Percentiles rank a stretch among this genome's conserved stretches.
Conservation (phyloP, 1,140 invertebrate genomes). For the Dinoponera quadriceps region DNA sequence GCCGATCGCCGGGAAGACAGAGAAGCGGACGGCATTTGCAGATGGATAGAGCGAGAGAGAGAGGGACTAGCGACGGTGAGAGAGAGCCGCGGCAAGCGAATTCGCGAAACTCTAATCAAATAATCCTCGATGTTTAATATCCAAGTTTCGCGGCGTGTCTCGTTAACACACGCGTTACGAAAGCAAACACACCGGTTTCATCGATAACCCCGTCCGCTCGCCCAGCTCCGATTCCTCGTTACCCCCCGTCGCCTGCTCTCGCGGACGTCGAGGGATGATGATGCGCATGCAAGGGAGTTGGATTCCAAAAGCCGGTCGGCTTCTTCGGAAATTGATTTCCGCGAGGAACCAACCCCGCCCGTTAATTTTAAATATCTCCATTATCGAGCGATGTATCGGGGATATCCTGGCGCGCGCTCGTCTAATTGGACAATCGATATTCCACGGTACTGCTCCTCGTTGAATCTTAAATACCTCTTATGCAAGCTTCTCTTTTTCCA, state of each 20-base stretch:
- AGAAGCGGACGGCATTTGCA: background rate
- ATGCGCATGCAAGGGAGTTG: background rate
- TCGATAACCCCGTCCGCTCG: slow-evolving; percentile 30
- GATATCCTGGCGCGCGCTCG: background rate
- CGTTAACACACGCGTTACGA: slow-evolving; percentile 68
- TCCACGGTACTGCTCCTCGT: background rate
- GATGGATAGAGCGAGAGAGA: background rate
- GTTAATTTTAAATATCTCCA: slow-evolving; percentile 40
- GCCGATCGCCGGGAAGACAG: slow-evolving; percentile 10
- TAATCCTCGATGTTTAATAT: slow-evolving; percentile 73
- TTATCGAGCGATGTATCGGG: background rate
- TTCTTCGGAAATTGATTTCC: slow-evolving; percentile 25
- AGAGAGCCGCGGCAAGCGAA: slow-evolving; percentile 2
- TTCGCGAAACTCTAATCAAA: slow-evolving; percentile 77
- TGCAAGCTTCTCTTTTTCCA: background rate
- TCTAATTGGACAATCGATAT: slow-evolving; percentile 24
- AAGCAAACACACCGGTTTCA: slow-evolving; percentile 77
- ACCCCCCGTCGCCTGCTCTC: background rate
- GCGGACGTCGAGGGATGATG: background rate
- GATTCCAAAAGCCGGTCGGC: background rate
- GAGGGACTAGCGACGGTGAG: slow-evolving; percentile 11
- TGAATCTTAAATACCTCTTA: background rate
- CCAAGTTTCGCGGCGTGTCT: slow-evolving; percentile 65
- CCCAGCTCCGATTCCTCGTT: too few species aligned
- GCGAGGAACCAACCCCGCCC: background rate